Percentiles rank a stretch among this genome's conserved stretches.
Evolutionary conservation across 2,888 invertebrate genomes (phyloP).

Genomic region (Tetragnatha montana): DNA sequence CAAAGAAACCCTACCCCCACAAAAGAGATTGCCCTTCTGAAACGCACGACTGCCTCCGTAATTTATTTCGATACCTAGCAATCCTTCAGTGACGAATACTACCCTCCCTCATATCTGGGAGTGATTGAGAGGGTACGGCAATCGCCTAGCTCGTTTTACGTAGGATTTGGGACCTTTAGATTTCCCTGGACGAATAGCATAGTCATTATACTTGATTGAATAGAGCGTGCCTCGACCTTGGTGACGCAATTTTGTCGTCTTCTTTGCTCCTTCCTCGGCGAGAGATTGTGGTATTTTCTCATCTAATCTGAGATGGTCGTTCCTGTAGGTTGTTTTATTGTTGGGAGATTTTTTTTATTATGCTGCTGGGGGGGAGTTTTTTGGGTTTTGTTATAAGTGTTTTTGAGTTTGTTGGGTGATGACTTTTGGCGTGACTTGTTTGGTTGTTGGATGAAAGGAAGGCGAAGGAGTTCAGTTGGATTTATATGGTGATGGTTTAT

Average conservation of each 20-base stretch:
- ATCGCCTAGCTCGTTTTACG: slow-evolving; percentile 26
- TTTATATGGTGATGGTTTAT: too few relatives aligned
- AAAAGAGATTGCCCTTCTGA: not conserved
- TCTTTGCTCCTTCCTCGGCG: not conserved
- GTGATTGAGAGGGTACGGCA: slow-evolving; percentile 12
- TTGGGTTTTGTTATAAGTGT: not conserved
- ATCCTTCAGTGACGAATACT: slow-evolving; percentile 13
- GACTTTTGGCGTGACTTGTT: too few relatives aligned
- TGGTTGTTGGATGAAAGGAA: too few relatives aligned
- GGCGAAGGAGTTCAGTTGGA: too few relatives aligned
- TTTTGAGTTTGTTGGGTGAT: not conserved
- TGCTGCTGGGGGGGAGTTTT: not conserved
- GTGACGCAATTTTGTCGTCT: slow-evolving; percentile 27
- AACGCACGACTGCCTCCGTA: not conserved
- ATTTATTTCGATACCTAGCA: slow-evolving; percentile 8
- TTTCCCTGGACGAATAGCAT: slow-evolving; percentile 52
- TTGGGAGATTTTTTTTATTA: slow-evolving; percentile 1
- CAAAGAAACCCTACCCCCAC: not conserved
- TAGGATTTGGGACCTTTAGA: slow-evolving; percentile 32
- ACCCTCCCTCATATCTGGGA: slow-evolving; percentile 1
- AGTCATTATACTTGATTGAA: slow-evolving; percentile 59
- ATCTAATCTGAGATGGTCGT: slow-evolving; percentile 3
- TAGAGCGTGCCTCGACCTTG: slow-evolving; percentile 13
- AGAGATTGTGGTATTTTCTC: slow-evolving; percentile 8
- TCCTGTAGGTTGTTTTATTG: not conserved